These are phyloP conservation scores for Aphis gossypii DNA, from an alignment of 1,140 invertebrate species.

Conservation along the genomic window DNA sequence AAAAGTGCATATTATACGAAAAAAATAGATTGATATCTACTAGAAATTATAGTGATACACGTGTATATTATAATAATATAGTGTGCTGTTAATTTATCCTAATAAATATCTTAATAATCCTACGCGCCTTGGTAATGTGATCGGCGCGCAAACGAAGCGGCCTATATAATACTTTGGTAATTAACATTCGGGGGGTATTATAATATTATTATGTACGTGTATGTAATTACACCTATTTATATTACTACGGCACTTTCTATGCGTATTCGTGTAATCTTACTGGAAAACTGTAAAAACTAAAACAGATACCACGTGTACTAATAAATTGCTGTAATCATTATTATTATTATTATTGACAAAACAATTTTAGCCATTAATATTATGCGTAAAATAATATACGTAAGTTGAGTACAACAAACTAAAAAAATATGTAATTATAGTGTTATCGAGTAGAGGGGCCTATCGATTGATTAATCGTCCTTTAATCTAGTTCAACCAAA, in stretches of 20 bases:
- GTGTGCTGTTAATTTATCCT: neutral
- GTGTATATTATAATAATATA: neutral
- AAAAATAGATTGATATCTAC: neutral
- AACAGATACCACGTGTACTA: neutral
- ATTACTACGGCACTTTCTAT: neutral
- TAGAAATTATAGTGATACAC: neutral
- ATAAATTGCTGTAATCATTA: neutral
- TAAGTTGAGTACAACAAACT: neutral
- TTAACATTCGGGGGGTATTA: neutral
- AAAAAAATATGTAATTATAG: neutral
- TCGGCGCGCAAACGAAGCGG: neutral
- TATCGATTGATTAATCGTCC: neutral
- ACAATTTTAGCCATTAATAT: constrained; percentile 1
- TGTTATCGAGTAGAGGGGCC: neutral
- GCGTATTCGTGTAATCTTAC: neutral
- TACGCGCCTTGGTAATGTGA: neutral
- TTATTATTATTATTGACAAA: neutral
- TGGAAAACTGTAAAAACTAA: neutral
- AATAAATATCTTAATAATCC: neutral
- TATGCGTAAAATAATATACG: neutral
- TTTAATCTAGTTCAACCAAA: neutral
- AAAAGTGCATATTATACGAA: neutral
- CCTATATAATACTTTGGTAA: neutral
- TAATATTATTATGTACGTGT: neutral
- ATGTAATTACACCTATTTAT: neutral